These are phyloP conservation scores for Triplophysa rosa DNA, from an alignment of 2,113 vertebrate species.

Conservation along the genomic window DNA sequence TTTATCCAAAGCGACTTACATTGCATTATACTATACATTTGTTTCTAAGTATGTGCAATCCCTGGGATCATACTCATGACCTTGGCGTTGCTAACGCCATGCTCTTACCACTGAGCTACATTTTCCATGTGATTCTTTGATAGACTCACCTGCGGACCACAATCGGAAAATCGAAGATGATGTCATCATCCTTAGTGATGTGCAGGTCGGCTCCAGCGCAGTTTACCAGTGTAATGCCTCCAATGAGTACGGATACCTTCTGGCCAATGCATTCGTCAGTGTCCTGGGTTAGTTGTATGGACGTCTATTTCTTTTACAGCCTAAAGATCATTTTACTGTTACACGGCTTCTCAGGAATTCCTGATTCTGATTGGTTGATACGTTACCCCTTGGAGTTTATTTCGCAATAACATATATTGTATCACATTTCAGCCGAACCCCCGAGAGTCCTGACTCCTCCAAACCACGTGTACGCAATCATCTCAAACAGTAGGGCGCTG, in stretches of 20 bases:
- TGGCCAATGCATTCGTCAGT: constrained; percentile 93
- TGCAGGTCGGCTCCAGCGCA: constrained; percentile 87
- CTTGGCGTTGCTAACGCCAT: too few species aligned
- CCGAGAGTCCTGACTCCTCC: constrained; percentile 87
- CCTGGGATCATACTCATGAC: too few species aligned
- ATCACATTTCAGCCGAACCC: constrained; percentile 80
- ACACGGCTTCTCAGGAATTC: too few species aligned
- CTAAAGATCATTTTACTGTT: too few species aligned
- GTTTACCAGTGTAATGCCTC: constrained; percentile 97
- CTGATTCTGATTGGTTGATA: too few species aligned
- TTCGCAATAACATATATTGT: background rate
- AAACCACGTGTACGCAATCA: constrained; percentile 86
- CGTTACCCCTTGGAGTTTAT: too few species aligned
- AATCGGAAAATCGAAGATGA: constrained; percentile 86
- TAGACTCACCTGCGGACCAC: constrained; percentile 84
- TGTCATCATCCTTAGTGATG: constrained; percentile 86
- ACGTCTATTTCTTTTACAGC: background rate
- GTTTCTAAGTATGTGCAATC: too few species aligned
- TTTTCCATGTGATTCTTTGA: constrained; percentile 15
- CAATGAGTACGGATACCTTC: constrained; percentile 92
- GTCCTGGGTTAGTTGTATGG: constrained; percentile 83
- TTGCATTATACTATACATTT: too few species aligned
- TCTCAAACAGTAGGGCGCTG: constrained; percentile 80
- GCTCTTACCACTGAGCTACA: too few species aligned
- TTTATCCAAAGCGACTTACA: too few species aligned